Percentiles rank a stretch among this genome's conserved stretches.
phyloP scores from a whole-genome alignment of 2,888 invertebrate genomes.

The Diarsia mendica region DNA sequence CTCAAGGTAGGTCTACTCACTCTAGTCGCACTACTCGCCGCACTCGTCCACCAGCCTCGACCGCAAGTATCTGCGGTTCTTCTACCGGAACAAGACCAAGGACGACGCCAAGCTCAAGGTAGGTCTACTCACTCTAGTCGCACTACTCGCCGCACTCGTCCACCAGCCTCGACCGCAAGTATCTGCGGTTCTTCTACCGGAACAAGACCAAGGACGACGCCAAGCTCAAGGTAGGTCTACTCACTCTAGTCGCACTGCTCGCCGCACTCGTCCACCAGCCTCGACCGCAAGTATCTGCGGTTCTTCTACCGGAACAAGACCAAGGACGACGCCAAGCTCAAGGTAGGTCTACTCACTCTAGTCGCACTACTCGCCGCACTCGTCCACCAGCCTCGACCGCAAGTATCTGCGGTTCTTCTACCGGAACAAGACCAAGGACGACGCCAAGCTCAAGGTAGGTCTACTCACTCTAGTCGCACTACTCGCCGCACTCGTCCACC shows the following conservation, averaged over 20 bases:
- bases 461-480: too few species aligned
- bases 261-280: conserved; percentile 88
- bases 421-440: conserved; percentile 85
- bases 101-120: conserved; percentile 86
- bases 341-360: conserved; percentile 65
- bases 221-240: conserved; percentile 76
- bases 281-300: conserved; percentile 92
- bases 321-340: conserved; percentile 87
- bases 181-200: conserved; percentile 88
- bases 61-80: conserved; percentile 91
- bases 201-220: conserved; percentile 86
- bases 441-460: conserved; percentile 79
- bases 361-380: conserved; percentile 66
- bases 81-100: conserved; percentile 84
- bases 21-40: conserved; percentile 38
- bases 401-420: conserved; percentile 91
- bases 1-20: conserved; percentile 69
- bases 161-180: conserved; percentile 93
- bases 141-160: conserved; percentile 73
- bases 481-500: conserved; percentile 83
- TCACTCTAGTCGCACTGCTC: too few species aligned
- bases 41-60: conserved; percentile 91
- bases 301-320: conserved; percentile 85
- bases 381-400: conserved; percentile 92
- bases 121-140: neutral